phyloP scores from a whole-genome alignment of 2,797 vertebrate species.

The Sitta carolinensis region DNA sequence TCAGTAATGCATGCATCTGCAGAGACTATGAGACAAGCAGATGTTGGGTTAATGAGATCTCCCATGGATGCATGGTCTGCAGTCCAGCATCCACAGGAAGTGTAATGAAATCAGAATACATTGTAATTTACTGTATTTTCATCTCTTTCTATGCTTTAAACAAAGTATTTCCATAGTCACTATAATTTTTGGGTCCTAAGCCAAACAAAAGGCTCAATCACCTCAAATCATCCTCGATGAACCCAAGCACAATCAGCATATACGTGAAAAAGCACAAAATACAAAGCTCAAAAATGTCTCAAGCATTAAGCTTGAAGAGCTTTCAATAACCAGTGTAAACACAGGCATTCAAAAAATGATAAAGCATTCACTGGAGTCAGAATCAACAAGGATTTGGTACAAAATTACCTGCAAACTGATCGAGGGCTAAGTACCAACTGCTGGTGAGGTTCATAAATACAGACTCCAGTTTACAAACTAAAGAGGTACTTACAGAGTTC shows the following conservation, averaged over 20 bases:
- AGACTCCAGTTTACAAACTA: neutral
- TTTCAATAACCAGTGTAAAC: neutral
- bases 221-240: neutral
- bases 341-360: neutral
- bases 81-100: neutral
- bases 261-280: neutral
- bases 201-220: neutral
- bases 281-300: neutral
- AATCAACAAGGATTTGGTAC: neutral
- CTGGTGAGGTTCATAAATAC: neutral
- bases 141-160: neutral
- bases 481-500: neutral
- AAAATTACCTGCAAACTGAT: neutral
- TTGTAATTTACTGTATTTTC: neutral
- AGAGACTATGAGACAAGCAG: neutral
- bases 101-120: neutral
- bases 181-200: neutral
- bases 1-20: neutral
- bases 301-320: neutral
- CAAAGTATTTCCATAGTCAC: neutral
- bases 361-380: neutral
- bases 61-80: neutral
- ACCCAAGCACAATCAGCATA: neutral
- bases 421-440: neutral
- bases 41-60: neutral